Base-by-base conservation (phyloP, 2,113 vertebrate genomes). In the Myiozetetes cayanensis region DNA sequence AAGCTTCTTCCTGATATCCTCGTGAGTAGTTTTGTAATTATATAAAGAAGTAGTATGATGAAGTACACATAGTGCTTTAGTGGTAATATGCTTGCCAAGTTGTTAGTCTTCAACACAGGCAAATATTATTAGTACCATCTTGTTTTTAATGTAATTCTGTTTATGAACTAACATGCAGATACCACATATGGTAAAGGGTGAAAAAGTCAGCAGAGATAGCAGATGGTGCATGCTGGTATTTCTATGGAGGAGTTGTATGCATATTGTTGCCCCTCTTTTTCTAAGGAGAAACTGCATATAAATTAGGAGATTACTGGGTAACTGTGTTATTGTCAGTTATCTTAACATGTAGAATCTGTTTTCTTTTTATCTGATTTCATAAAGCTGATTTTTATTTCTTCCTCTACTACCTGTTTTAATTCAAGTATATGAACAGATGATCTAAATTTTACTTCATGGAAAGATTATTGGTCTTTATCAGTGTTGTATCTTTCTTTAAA, bases 21-120 rank as follows among this genome's bases (percentile, higher is more conserved):
- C 93, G 89, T 95, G 56, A 94, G 56, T 95, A 92, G 68, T 83
- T 70, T 89, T 95, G 71, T 90, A 86, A 89, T 80, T 94, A 49
- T 68, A 55, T 94, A 23, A 61, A 93, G 55, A 56, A 91, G 81
- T 95, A 85, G 47, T 90, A 33, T 68, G 17, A 30, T 93, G 67
- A 43, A 91, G 15, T 53, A 61, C 9, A 85, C 52, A 62, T 77
- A 83, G 47, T 86, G 61, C 12, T 91, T 90, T 93, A 62, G 62
- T 93, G 80, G 56, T 30, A 79, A 61, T 82, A 41, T 87, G n/a
- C 66, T 58, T 93, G 59, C 56, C 23, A 58, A 74, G 35, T 46
- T 89, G 73, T 59, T 89, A 39, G 71, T 83, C n/a, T 74, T 72
- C 68, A 52, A 56, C 81, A 46, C 15, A 49, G 55, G 21, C 9